Evolutionary conservation across 1,140 invertebrate species (phyloP), one percentile per base, ranked within the genome.

Genomic region (Galleria mellonella): DNA sequence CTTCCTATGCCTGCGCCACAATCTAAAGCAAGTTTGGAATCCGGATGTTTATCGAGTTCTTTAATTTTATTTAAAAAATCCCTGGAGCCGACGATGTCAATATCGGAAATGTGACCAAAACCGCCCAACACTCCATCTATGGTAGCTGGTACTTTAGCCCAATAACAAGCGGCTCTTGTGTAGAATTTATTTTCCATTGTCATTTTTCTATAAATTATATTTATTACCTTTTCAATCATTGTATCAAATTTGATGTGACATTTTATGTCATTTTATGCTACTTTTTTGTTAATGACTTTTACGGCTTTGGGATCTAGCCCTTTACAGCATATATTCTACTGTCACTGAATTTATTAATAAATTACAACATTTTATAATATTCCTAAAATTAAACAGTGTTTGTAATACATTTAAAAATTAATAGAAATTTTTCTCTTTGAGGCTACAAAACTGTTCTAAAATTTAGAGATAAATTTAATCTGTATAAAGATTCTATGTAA

Each of bases 1-100:
- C 98, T 87, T 8, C 98, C 98, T 63, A 99, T 99, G 0, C 98
- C 98, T 23, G 97, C 94, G 8, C 98, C 98, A 87, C 98, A 99
- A 71, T 99, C 98, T 9, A 99, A 74, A 8, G 95, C 97, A 47
- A 91, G 79, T 14, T 87, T 73, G 52, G 87, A 90, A 28, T 85
- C 85, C 9, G 91, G 90, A 11, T 90, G 82, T 44, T 89, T 83
- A 55, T 89, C 79, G 32, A 87, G 70, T 75, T 87, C 81, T 54
- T 92, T 89, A 30, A 95, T 54, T 38, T 90, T 83, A 47, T 90
- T 91, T 10, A 99, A 79, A 87, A 98, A 97, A 32, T 83, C 67
- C 64, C 89, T 90, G 0, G 97, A 99, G n/a, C 92, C 94, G 55
- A 92, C 89, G 40, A 99, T 93, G 81, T 99, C 97, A 35, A 90